Conservation (phyloP, 2,113 vertebrate species). For the Antigone vipio region DNA sequence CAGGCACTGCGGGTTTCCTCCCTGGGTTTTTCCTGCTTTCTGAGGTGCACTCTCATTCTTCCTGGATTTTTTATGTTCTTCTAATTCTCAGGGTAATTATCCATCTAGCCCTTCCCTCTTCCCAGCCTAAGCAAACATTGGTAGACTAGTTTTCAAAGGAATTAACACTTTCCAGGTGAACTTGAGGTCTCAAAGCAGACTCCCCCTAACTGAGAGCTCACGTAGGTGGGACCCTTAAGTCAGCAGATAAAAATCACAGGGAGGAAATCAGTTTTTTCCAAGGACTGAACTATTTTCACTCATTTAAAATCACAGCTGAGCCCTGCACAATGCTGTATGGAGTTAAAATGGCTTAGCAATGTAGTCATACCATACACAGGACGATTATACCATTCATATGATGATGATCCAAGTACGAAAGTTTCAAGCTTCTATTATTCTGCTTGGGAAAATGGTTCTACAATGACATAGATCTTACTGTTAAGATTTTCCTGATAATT, state of each 20-base stretch:
- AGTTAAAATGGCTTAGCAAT: conserved; percentile 2
- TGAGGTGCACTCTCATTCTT: not conserved
- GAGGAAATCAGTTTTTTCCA: not conserved
- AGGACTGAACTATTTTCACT: not conserved
- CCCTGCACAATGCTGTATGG: not conserved
- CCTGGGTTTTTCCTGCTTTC: not conserved
- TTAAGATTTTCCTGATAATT: conserved; percentile 15
- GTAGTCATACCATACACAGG: not conserved
- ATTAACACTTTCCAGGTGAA: not conserved
- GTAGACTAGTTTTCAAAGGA: not conserved
- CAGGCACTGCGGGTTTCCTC: not conserved
- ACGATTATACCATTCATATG: not conserved
- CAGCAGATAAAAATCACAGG: not conserved
- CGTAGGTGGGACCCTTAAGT: not conserved
- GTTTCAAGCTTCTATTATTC: not conserved
- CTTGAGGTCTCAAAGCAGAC: not conserved
- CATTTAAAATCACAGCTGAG: not conserved
- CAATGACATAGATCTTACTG: not conserved
- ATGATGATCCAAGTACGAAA: not conserved
- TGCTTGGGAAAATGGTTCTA: not conserved
- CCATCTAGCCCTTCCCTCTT: not conserved
- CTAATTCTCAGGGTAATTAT: not conserved
- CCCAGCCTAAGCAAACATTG: not conserved
- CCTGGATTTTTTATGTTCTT: not conserved
- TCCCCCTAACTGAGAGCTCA: not conserved